Evolutionary conservation across 35 echinoderm and acorn worm genomes (phyloP), one percentile per base, ranked within the genome.

Genomic region (Amphiura filiformis): DNA sequence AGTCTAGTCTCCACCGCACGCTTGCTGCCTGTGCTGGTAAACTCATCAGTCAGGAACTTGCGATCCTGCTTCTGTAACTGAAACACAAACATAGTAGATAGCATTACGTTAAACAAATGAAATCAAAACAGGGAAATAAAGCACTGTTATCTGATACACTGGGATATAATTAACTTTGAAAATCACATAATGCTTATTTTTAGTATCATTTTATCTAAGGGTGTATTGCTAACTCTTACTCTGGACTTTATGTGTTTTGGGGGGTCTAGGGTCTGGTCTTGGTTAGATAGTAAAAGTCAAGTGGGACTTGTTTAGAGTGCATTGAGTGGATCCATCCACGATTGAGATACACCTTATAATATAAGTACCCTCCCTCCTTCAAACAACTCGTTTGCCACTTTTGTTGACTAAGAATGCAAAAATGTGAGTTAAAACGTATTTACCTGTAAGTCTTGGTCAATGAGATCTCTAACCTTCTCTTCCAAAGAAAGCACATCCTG

Each of bases 391-490:
- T n/a, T n/a, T n/a, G 33, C 23, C 52, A 30, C 34, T 28, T 12
- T 31, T 44, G 9, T 39, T 0, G 37, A 9, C 7, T 30, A 82
- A 38, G n/a, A n/a, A n/a, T n/a, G n/a, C n/a, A n/a, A n/a, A n/a
- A n/a, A n/a, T n/a, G n/a, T n/a, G n/a, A n/a, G n/a, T n/a, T n/a
- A n/a, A n/a, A n/a, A n/a, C n/a, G 30, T 39, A 89, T 86, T 56
- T 56, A 97, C 94, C 82, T 94, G 70, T 9, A 94, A 79, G 77
- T 97, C 95, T 75, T 97, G 95, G 38, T 86, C 86, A 89, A 97
- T 94, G 13, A 97, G 78, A 64, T 97, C 85, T 80, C 92, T 81
- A 18, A 97, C 92, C 56, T 97, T 97, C 83, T 97, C 95, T 81
- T 97, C 95, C 20, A 97, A 57, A 0, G 95, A 84, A 49, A 42